A percentile compares a stretch with the other conserved stretches of the same genome.
phyloP scores from a whole-genome alignment of 2,888 invertebrate genomes.

The Corbicula japonica region DNA sequence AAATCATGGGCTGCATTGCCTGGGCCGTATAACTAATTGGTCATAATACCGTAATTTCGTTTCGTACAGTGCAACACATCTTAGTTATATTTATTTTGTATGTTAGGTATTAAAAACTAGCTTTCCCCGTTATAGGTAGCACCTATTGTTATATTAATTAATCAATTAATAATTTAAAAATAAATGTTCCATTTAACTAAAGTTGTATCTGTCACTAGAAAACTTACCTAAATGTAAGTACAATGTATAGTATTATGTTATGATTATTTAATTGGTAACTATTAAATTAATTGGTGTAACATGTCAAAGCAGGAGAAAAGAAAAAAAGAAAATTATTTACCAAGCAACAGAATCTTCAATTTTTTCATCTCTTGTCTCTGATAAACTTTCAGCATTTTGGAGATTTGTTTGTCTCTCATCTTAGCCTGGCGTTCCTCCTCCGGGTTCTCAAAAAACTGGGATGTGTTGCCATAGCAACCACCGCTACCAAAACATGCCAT shows the following conservation, averaged over 20 bases:
- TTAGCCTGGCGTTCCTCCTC: slow-evolving; percentile 74
- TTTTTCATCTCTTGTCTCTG: slow-evolving; percentile 76
- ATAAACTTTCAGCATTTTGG: slow-evolving; percentile 72
- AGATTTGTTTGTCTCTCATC: slow-evolving; percentile 73
- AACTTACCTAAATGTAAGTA: neutral
- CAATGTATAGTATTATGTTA: neutral
- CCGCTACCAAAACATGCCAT: slow-evolving; percentile 74
- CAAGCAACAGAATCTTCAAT: slow-evolving; percentile 77
- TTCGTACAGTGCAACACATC: too few relatives aligned
- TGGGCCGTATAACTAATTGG: too few relatives aligned
- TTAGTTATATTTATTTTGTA: too few relatives aligned
- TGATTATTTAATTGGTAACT: neutral
- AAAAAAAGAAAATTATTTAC: slow-evolving; percentile 60
- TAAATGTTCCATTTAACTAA: too few relatives aligned
- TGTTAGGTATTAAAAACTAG: too few relatives aligned
- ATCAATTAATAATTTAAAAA: too few relatives aligned
- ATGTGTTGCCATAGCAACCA: slow-evolving; percentile 64
- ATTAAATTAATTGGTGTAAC: neutral
- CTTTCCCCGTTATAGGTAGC: too few relatives aligned
- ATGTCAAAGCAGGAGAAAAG: slow-evolving; percentile 4
- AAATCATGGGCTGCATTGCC: too few relatives aligned
- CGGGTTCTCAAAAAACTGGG: slow-evolving; percentile 64
- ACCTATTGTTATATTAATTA: too few relatives aligned
- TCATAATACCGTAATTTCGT: too few relatives aligned
- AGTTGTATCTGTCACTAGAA: too few relatives aligned